Base-by-base conservation (phyloP, 2,797 vertebrate species). In the Mus minutoides region DNA sequence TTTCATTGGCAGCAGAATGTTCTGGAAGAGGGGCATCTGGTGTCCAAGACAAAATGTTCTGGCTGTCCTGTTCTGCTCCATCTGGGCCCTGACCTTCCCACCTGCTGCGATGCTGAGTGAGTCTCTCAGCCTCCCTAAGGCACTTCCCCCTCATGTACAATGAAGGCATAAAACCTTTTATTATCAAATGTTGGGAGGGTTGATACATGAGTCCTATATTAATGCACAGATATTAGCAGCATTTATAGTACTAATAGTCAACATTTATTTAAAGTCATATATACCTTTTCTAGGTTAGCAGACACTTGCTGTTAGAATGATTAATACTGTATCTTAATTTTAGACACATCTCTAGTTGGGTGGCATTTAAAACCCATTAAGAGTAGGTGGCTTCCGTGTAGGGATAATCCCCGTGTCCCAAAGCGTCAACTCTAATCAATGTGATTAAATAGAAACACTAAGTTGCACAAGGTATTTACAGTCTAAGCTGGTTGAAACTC, bases 401-500 rank as follows among this genome's bases (percentile, higher is more conserved):
- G 37, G 34, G 12, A 54, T 84, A 67, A 94, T 37, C 12, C 17
- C 69, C 58, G 0, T 60, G 37, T 77, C 3, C 78, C 71, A 87
- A 80, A 95, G 46, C 5, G 0, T 31, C 6, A n/a, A 40, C n/a
- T 58, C 1, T 49, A 84, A 79, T 46, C 90, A 78, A 4, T 88
- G 31, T 88, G 46, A 19, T 79, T 76, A 90, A 93, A 60, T 64
- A 29, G 40, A 52, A 94, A 49, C 52, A 58, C 9, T 54, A 29
- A 16, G 26, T 62, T 96, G 17, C 43, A 87, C 26, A 24, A 69
- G 64, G 75, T n/a, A 67, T 73, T 88, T 89, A 69, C 8, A 78
- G 64, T 73, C 82, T 92, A 58, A 78, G 85, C 96, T 94, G 84
- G 58, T 92, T 26, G 75, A 77, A 52, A 64, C 29, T 93, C 80